Conservation (phyloP, 2,113 vertebrate genomes). For the Rhombomys opimus region DNA sequence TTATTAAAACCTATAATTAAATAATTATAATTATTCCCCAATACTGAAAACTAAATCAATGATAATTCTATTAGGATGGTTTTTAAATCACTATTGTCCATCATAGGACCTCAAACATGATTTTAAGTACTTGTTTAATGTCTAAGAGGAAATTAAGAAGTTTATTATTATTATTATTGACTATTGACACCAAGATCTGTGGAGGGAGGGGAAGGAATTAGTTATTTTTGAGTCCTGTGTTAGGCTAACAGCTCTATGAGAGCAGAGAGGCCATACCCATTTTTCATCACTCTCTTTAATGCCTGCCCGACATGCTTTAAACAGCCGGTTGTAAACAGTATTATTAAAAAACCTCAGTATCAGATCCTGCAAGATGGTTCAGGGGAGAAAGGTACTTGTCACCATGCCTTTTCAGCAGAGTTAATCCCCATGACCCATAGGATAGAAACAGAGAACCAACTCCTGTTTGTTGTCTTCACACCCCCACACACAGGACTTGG, state of each 20-base stretch:
- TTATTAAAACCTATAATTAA: too few species aligned
- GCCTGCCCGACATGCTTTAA: neutral
- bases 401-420: neutral
- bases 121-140: slow-evolving; percentile 49
- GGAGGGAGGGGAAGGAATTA: neutral
- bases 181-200: slow-evolving; percentile 13
- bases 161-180: neutral
- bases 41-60: slow-evolving; percentile 20
- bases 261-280: neutral
- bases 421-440: neutral
- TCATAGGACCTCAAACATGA: slow-evolving; percentile 4
- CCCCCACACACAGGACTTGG: neutral
- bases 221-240: neutral
- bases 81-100: neutral
- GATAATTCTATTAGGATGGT: slow-evolving; percentile 11
- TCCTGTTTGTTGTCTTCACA: neutral
- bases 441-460: neutral
- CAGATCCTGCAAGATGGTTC: neutral
- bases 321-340: neutral
- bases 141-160: neutral
- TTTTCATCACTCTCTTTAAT: neutral
- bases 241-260: neutral
- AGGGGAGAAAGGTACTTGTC: neutral
- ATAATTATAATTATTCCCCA: neutral
- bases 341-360: neutral